These are phyloP conservation scores for Crambe crambe DNA, from an alignment of 37 sponge, comb jelly and placozoan species.

Conservation along the genomic window DNA sequence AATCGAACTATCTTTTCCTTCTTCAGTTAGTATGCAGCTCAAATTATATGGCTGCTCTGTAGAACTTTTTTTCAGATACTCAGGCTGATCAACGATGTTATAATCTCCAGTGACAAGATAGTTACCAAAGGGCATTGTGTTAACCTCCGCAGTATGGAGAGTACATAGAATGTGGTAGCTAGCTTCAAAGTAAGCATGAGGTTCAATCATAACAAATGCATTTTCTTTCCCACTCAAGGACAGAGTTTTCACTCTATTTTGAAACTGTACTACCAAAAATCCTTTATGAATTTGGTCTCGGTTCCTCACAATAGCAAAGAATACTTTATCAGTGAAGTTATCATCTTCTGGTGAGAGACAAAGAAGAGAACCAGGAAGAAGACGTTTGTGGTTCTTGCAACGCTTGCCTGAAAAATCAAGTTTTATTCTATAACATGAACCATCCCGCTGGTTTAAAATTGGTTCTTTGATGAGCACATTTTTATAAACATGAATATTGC, in stretches of 20 bases:
- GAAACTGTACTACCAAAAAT: slow-evolving; percentile 34
- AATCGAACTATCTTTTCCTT: too few species aligned
- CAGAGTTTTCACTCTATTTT: slow-evolving; percentile 6
- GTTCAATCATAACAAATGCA: slow-evolving; percentile 75
- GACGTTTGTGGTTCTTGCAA: slow-evolving; percentile 75
- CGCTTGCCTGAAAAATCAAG: slow-evolving; percentile 46
- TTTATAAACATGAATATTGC: slow-evolving; percentile 72
- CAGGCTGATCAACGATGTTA: slow-evolving; percentile 22
- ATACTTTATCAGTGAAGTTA: slow-evolving; percentile 20
- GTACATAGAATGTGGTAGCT: slow-evolving; percentile 69
- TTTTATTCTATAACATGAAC: slow-evolving; percentile 51
- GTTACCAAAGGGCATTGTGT: slow-evolving; percentile 81
- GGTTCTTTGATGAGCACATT: slow-evolving; percentile 49
- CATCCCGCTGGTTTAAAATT: slow-evolving; percentile 49
- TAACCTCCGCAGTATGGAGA: slow-evolving; percentile 68
- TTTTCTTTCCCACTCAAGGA: background rate
- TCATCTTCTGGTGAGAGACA: slow-evolving; percentile 76
- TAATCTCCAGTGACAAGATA: slow-evolving; percentile 52
- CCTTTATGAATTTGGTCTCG: slow-evolving; percentile 65
- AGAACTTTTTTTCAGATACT: slow-evolving; percentile 11
- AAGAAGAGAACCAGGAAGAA: slow-evolving; percentile 82
- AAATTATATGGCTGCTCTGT: background rate
- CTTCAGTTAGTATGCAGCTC: background rate
- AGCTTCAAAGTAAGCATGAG: slow-evolving; percentile 89
- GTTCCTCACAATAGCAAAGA: slow-evolving; percentile 78